Percentiles rank a stretch among this genome's conserved stretches.
phyloP scores from a whole-genome alignment of 1,140 invertebrate species.

The Kradibia gibbosae region DNA sequence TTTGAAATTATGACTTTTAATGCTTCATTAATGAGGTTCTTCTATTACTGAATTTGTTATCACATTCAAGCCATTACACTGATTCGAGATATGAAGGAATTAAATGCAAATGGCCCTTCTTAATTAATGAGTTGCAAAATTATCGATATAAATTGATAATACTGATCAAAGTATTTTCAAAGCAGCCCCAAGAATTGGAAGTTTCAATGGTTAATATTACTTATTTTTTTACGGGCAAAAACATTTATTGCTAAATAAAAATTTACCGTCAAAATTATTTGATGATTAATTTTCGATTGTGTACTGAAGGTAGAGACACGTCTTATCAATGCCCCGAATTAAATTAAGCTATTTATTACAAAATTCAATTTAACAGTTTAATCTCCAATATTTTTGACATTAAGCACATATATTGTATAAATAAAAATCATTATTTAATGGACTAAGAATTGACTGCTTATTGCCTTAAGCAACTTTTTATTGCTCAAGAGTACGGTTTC shows the following conservation, averaged over 20 bases:
- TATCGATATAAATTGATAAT: no score
- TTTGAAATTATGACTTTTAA: not conserved
- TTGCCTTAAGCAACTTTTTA: slow-evolving; percentile 1
- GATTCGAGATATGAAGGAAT: not conserved
- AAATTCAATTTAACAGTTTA: not conserved
- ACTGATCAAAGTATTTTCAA: no score
- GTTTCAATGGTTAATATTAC: not conserved
- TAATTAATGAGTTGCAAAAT: no score
- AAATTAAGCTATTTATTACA: not conserved
- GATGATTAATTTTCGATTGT: not conserved
- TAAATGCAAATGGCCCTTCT: not conserved
- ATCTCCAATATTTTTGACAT: not conserved
- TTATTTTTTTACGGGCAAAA: not conserved
- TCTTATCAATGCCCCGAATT: not conserved
- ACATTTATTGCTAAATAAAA: not conserved
- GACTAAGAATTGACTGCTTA: not conserved
- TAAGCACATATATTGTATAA: not conserved
- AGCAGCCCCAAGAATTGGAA: no score
- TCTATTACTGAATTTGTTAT: not conserved
- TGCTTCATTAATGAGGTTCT: slow-evolving; percentile 10
- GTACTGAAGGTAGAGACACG: no score
- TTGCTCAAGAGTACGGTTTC: not conserved
- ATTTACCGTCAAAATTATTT: not conserved
- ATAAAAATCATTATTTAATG: not conserved
- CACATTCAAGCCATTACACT: not conserved